Percentiles rank a stretch among this genome's conserved stretches.
Conservation (phyloP, 1,140 invertebrate species). For the Aphaenogaster floridana region DNA sequence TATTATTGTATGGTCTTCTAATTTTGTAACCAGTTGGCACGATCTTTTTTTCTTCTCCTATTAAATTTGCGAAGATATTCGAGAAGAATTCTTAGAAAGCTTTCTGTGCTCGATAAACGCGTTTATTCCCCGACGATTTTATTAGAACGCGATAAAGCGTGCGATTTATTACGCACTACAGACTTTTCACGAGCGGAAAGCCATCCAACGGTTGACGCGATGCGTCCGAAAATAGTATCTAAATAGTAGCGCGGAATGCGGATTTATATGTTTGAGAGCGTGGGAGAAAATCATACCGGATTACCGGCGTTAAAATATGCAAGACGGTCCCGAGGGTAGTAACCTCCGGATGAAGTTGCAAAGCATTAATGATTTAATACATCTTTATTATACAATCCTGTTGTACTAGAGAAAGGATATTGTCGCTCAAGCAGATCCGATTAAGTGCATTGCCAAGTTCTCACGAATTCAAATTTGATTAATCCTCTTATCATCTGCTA, state of each 20-base stretch:
- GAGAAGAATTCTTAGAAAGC: neutral
- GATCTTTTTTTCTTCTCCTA: neutral
- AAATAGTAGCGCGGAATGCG: constrained; percentile 17
- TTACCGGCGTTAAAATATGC: constrained; percentile 68
- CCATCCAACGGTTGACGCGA: neutral
- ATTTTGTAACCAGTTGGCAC: neutral
- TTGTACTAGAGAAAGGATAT: constrained; percentile 13
- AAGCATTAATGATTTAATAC: constrained; percentile 63
- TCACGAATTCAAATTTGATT: constrained; percentile 24
- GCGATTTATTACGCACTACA: constrained; percentile 23
- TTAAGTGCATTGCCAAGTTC: constrained; percentile 27
- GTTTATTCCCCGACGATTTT: constrained; percentile 1
- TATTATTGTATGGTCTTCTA: neutral
- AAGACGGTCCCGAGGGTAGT: constrained; percentile 51
- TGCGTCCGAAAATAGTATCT: constrained; percentile 44
- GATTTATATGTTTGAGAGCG: neutral
- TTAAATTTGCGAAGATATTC: neutral
- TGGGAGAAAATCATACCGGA: constrained; percentile 46
- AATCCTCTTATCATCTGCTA: constrained; percentile 13
- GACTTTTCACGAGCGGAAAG: constrained; percentile 22
- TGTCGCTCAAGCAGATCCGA: constrained; percentile 35
- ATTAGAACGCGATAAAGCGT: constrained; percentile 39
- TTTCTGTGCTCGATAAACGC: constrained; percentile 2
- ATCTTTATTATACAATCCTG: constrained; percentile 24
- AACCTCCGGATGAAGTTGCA: constrained; percentile 53